These are phyloP conservation scores for Lophius piscatorius DNA, from an alignment of 2,113 vertebrate species.

Conservation along the genomic window DNA sequence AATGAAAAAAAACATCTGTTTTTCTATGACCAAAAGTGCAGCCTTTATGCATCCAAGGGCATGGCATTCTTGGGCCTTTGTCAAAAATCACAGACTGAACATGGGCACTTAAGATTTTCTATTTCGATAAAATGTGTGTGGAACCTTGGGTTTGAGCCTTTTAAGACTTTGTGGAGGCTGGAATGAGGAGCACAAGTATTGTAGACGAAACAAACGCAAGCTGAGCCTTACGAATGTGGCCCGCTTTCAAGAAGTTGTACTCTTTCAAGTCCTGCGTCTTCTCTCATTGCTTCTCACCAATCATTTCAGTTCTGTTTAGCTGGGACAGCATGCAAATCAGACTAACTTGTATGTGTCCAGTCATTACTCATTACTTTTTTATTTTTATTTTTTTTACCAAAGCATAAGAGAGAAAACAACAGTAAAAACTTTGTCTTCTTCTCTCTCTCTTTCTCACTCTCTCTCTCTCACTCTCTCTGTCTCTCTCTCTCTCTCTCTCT, in stretches of 20 bases:
- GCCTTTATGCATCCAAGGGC: constrained; percentile 78
- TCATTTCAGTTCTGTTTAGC: not conserved
- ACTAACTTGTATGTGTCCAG: not conserved
- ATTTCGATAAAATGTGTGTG: constrained; percentile 41
- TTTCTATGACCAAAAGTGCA: constrained; percentile 74
- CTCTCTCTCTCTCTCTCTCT: constrained; percentile 3
- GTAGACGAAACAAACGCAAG: constrained; percentile 37
- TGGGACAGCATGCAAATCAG: not conserved
- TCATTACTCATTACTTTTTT: constrained; percentile 24
- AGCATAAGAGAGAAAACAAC: constrained; percentile 63
- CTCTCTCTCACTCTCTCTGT: constrained; percentile 14
- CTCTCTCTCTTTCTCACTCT: constrained; percentile 6
- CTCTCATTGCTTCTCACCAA: constrained; percentile 13
- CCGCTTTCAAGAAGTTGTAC: constrained; percentile 48
- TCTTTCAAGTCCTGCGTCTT: constrained; percentile 23
- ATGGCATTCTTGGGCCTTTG: constrained; percentile 65
- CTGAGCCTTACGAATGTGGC: constrained; percentile 36
- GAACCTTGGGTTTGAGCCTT: constrained; percentile 69
- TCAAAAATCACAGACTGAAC: constrained; percentile 39
- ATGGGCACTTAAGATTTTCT: constrained; percentile 55
- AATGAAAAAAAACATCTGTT: constrained; percentile 69
- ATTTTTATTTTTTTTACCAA: constrained; percentile 20
- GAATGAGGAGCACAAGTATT: constrained; percentile 21
- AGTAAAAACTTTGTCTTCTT: constrained; percentile 75
- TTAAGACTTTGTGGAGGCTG: constrained; percentile 37